phyloP scores from a whole-genome alignment of 2,888 invertebrate genomes.

The Lasioglossum morio region DNA sequence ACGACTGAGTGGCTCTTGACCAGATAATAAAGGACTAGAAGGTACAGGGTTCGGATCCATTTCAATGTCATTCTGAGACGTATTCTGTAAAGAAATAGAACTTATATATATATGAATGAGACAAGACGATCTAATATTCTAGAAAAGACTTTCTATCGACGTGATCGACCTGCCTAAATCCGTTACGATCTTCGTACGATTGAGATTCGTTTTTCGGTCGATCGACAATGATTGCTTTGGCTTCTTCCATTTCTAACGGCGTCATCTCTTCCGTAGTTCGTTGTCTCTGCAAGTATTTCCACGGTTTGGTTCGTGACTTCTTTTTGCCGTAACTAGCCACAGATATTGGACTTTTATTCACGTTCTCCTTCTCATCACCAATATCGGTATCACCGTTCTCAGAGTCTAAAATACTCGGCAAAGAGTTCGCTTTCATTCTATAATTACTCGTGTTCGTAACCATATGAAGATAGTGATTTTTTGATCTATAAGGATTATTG shows the following conservation, averaged over 20 bases:
- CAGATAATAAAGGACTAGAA: constrained; percentile 81
- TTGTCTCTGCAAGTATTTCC: constrained; percentile 82
- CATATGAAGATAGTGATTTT: constrained; percentile 83
- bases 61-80: constrained; percentile 78
- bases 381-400: constrained; percentile 88
- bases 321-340: constrained; percentile 84
- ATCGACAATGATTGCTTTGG: constrained; percentile 56
- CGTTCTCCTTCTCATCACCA: constrained; percentile 85
- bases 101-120: constrained; percentile 50
- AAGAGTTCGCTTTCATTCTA: constrained; percentile 89
- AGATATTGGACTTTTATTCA: constrained; percentile 89
- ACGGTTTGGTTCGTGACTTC: constrained; percentile 78
- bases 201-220: constrained; percentile 55
- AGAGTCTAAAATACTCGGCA: constrained; percentile 93
- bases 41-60: constrained; percentile 83
- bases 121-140: not conserved
- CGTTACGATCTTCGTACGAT: constrained; percentile 67
- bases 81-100: constrained; percentile 67
- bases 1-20: constrained; percentile 89
- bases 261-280: constrained; percentile 82
- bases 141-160: constrained; percentile 24
- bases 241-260: constrained; percentile 76
- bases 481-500: constrained; percentile 77
- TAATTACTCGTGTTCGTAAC: constrained; percentile 80
- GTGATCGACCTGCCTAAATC: constrained; percentile 71